Evolutionary conservation across 2,888 invertebrate species (phyloP).

Genomic region (Sinelater perroti): DNA sequence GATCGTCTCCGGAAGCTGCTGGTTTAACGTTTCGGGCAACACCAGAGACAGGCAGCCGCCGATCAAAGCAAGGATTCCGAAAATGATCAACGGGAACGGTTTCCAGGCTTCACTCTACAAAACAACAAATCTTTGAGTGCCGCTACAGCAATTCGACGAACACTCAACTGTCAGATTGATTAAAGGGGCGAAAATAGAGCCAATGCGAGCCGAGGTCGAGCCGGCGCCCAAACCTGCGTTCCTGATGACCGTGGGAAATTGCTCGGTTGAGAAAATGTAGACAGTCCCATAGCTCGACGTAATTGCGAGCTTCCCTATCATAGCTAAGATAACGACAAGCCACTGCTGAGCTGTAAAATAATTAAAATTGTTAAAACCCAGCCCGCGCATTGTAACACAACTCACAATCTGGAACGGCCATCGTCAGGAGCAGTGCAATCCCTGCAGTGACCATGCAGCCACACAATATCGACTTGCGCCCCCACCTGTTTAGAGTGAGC

Average conservation of each 20-base stretch:
- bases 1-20: conserved; percentile 71
- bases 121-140: not conserved
- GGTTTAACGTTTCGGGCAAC: conserved; percentile 73
- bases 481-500: conserved; percentile 74
- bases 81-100: conserved; percentile 68
- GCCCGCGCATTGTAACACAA: not conserved
- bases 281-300: conserved; percentile 78
- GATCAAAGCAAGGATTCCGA: conserved; percentile 65
- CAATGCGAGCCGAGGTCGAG: conserved; percentile 70
- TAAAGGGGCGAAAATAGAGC: conserved; percentile 70
- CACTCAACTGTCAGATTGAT: conserved; percentile 65
- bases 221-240: conserved; percentile 71
- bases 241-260: conserved; percentile 77
- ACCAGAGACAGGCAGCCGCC: conserved; percentile 67
- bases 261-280: conserved; percentile 78
- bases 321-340: conserved; percentile 69
- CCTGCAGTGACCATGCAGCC: conserved; percentile 74
- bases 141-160: not conserved
- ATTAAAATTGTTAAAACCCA: not conserved
- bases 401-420: conserved; percentile 66
- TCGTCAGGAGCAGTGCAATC: conserved; percentile 65
- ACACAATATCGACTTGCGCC: conserved; percentile 73
- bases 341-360: conserved; percentile 62
- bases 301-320: conserved; percentile 77
- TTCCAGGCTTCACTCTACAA: conserved; percentile 66